Conservation (phyloP, 2,888 invertebrate genomes). For the Amblyjoppa fuscipennis region DNA sequence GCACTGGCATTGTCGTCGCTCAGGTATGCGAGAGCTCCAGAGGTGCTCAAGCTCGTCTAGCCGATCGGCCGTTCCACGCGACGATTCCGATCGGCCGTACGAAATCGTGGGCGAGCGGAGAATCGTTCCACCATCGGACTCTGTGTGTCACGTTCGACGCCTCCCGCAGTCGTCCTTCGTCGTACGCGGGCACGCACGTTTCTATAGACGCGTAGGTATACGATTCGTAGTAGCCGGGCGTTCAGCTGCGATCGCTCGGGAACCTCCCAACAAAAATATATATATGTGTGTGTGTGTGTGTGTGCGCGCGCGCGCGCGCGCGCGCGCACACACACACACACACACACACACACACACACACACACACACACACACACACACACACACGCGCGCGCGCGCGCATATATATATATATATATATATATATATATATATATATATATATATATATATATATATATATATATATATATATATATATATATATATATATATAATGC, state of each 20-base stretch:
- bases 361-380: too few relatives aligned
- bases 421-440: too few relatives aligned
- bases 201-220: conserved; percentile 26
- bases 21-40: conserved; percentile 75
- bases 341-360: too few relatives aligned
- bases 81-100: background rate
- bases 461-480: too few relatives aligned
- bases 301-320: too few relatives aligned
- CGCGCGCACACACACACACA: too few relatives aligned
- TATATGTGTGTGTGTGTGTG: too few relatives aligned
- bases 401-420: too few relatives aligned
- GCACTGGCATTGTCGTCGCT: conserved; percentile 75
- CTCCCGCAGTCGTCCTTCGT: conserved; percentile 7
- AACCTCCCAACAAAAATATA: background rate
- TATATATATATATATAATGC: background rate
- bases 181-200: conserved; percentile 24
- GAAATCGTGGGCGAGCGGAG: conserved; percentile 26
- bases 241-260: background rate
- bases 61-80: conserved; percentile 19
- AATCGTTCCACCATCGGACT: conserved; percentile 22
- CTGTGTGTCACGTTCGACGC: conserved; percentile 17
- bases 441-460: too few relatives aligned
- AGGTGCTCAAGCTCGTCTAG: conserved; percentile 67
- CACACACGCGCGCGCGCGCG: too few relatives aligned
- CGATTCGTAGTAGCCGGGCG: conserved; percentile 17